Conservation (phyloP, 2,888 invertebrate species). For the Ichneumon xanthorius region DNA sequence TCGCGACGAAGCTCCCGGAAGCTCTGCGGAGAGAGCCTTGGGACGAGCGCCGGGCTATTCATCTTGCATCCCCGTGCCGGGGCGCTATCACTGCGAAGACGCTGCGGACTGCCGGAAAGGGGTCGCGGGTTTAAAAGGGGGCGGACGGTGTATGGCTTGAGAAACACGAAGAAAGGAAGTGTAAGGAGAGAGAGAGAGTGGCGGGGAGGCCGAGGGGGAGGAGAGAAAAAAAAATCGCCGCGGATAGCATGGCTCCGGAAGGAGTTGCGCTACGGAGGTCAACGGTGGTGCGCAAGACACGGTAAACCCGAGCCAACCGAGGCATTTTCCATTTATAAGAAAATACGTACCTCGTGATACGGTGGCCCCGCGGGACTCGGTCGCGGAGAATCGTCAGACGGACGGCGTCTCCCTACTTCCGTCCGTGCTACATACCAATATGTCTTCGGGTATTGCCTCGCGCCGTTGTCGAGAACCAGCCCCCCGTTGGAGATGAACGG, state of each 20-base stretch:
- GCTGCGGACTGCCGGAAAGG: conserved; percentile 44
- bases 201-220: not conserved
- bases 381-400: conserved; percentile 32
- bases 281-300: conserved; percentile 52
- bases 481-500: not conserved
- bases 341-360: conserved; percentile 74
- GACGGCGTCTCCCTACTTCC: conserved; percentile 13
- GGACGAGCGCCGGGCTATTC: conserved; percentile 70
- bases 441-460: conserved; percentile 53
- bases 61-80: conserved; percentile 73
- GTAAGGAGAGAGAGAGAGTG: conserved; percentile 32
- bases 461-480: conserved; percentile 23
- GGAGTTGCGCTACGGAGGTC: conserved; percentile 23
- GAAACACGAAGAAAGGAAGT: conserved; percentile 55
- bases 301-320: conserved; percentile 63
- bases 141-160: conserved; percentile 52
- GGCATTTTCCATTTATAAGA: conserved; percentile 81
- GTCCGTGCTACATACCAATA: conserved; percentile 15
- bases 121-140: conserved; percentile 75
- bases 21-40: conserved; percentile 35
- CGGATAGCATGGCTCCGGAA: conserved; percentile 17
- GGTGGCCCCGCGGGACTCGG: conserved; percentile 71
- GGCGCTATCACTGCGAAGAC: conserved; percentile 58
- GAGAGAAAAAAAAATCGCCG: conserved; percentile 19
- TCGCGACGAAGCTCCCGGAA: conserved; percentile 52